Evolutionary conservation across 2,888 invertebrate species (phyloP).

Genomic region (Cylindroiulus punctatus): DNA sequence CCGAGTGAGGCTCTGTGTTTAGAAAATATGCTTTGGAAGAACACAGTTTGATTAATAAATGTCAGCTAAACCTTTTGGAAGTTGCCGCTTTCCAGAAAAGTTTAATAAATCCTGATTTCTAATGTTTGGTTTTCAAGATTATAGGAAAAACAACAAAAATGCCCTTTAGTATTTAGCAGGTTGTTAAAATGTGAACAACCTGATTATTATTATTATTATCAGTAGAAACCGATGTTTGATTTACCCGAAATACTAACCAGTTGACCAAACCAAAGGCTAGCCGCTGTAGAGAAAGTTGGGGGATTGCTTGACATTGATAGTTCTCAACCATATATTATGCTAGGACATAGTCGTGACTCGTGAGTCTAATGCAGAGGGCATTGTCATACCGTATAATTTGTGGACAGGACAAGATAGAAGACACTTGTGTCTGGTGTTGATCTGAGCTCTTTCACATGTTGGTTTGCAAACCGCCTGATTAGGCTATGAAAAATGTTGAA

Average conservation of each 20-base stretch:
- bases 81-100: neutral
- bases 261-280: neutral
- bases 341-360: neutral
- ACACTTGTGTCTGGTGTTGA: too few species aligned
- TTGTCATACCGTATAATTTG: neutral
- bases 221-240: neutral
- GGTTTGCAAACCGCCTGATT: too few species aligned
- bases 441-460: too few species aligned
- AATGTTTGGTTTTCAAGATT: neutral
- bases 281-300: neutral
- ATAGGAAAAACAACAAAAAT: neutral
- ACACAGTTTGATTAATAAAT: neutral
- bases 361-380: neutral
- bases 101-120: neutral
- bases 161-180: neutral
- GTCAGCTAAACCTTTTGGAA: neutral
- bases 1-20: too few species aligned
- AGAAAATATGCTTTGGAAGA: neutral
- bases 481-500: neutral
- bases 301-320: neutral
- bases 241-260: neutral
- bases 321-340: constrained; percentile 5
- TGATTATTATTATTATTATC: neutral
- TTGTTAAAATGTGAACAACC: neutral
- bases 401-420: neutral